A percentile compares a stretch with the other conserved stretches of the same genome.
Conservation (phyloP, 1,140 invertebrate species). For the Papilio aristodemus region DNA sequence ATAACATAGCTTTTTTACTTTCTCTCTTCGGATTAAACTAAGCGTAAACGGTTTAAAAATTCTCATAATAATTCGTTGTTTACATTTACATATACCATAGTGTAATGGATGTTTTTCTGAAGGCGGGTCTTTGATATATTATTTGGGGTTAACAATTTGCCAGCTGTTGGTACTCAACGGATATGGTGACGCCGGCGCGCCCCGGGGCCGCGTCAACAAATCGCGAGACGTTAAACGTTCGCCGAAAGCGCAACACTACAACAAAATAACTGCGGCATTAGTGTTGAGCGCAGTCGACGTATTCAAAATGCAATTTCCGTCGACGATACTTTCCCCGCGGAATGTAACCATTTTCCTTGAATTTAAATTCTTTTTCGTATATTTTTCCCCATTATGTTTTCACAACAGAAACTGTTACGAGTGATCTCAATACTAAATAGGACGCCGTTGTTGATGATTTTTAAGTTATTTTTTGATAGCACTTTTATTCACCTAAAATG, state of each 20-base stretch:
- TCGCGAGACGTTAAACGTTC: slow-evolving; percentile 5
- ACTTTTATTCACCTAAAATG: slow-evolving; percentile 4
- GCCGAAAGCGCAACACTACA: slow-evolving; percentile 31
- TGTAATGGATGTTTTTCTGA: not conserved
- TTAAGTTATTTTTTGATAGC: slow-evolving; percentile 4
- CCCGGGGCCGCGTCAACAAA: slow-evolving; percentile 25
- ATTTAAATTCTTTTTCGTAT: slow-evolving; percentile 32
- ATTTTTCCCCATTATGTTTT: slow-evolving; percentile 30
- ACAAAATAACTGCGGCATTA: slow-evolving; percentile 34
- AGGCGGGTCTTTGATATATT: slow-evolving; percentile 13
- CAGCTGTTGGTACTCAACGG: not conserved
- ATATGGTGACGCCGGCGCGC: slow-evolving; percentile 12
- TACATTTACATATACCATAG: too few relatives aligned
- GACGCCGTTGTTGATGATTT: slow-evolving; percentile 8
- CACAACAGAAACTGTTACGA: slow-evolving; percentile 24
- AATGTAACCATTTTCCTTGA: slow-evolving; percentile 31
- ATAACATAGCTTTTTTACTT: too few relatives aligned
- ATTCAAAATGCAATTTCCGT: slow-evolving; percentile 34
- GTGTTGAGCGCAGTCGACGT: slow-evolving; percentile 34
- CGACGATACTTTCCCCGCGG: slow-evolving; percentile 26
- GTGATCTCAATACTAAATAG: slow-evolving; percentile 27
- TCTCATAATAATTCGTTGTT: too few relatives aligned
- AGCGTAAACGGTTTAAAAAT: too few relatives aligned
- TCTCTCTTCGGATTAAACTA: too few relatives aligned
- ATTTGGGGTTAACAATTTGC: slow-evolving; percentile 25